These are phyloP conservation scores for Phrynocephalus guinanensis DNA, from an alignment of 2,797 vertebrate genomes.

Conservation along the genomic window DNA sequence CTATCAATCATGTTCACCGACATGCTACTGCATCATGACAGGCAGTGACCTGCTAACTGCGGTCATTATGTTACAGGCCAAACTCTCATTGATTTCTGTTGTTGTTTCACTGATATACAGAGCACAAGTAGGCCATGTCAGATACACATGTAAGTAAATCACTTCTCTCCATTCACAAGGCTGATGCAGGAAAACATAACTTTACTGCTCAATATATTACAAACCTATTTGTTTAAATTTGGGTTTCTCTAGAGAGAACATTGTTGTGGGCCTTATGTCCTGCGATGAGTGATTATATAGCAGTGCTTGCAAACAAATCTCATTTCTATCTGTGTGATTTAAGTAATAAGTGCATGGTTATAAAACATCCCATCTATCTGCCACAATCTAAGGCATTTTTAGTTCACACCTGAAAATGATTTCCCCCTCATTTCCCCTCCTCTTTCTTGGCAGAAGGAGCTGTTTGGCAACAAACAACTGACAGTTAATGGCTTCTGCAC, in stretches of 20 bases:
- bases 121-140: not conserved
- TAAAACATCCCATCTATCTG: accelerated
- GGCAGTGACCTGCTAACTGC: not conserved
- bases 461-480: not conserved
- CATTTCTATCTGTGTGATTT: not conserved
- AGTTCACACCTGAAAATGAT: not conserved
- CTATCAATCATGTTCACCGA: not conserved
- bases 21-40: conserved; percentile 10
- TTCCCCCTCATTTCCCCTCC: no score
- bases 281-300: accelerated
- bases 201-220: not conserved
- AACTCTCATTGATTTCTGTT: accelerated
- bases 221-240: not conserved
- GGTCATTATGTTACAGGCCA: accelerated
- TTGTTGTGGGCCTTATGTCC: not conserved
- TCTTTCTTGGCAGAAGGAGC: not conserved
- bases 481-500: not conserved
- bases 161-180: not conserved
- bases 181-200: not conserved
- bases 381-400: not conserved
- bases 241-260: not conserved
- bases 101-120: not conserved
- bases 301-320: accelerated
- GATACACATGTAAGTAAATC: not conserved
- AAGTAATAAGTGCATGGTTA: accelerated